These are phyloP conservation scores for Pyrgilauda ruficollis DNA, from an alignment of 2,113 vertebrate genomes.

Conservation along the genomic window DNA sequence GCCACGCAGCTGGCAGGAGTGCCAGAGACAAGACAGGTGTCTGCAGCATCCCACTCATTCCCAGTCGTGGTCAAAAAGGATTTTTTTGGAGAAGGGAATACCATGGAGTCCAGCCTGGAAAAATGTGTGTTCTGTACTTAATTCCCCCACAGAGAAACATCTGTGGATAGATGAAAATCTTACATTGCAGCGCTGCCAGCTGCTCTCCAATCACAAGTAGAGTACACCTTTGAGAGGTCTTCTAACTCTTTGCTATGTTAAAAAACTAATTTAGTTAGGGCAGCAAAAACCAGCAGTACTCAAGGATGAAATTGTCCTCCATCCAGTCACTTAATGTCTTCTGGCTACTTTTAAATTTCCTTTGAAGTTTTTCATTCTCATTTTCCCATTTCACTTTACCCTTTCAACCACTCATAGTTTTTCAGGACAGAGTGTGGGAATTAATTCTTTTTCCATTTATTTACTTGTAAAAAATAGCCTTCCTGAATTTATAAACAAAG, in stretches of 20 bases:
- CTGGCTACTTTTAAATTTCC: neutral
- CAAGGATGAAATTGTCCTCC: neutral
- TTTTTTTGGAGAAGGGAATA: neutral
- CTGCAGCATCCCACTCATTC: neutral
- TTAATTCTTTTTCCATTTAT: slow-evolving; percentile 7
- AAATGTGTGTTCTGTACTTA: neutral
- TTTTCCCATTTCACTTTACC: neutral
- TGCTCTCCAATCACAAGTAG: neutral
- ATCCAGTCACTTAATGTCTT: neutral
- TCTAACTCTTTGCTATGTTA: neutral
- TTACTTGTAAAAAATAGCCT: neutral
- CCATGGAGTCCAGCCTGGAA: neutral
- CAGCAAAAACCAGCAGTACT: neutral
- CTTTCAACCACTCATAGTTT: slow-evolving; percentile 26
- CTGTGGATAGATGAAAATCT: neutral
- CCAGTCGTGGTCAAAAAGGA: neutral
- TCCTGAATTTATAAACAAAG: neutral
- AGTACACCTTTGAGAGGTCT: neutral
- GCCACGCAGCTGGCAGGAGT: neutral
- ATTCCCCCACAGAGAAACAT: neutral
- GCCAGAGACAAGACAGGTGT: neutral
- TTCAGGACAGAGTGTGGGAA: neutral
- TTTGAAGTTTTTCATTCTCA: slow-evolving; percentile 6
- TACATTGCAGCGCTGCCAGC: neutral
- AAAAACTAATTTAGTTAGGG: neutral